Conservation (phyloP, 2,113 vertebrate species). For the Beaufortia kweichowensis region DNA sequence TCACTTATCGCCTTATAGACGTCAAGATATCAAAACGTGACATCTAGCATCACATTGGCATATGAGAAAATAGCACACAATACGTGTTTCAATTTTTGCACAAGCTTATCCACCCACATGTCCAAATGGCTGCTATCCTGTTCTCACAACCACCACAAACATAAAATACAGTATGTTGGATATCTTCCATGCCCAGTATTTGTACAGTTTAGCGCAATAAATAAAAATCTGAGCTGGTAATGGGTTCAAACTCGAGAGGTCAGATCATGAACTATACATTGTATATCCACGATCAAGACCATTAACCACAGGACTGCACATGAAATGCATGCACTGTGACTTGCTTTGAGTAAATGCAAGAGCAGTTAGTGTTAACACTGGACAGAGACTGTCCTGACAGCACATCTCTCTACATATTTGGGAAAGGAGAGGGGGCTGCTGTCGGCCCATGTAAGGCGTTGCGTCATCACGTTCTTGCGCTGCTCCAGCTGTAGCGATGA, state of each 20-base stretch:
- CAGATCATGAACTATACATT: neutral
- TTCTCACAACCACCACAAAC: too few relatives aligned
- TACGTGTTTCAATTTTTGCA: too few relatives aligned
- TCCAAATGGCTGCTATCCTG: too few relatives aligned
- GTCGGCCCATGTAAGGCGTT: constrained; percentile 63
- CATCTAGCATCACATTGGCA: too few relatives aligned
- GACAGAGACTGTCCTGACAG: neutral
- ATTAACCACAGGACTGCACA: neutral
- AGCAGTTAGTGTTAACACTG: neutral
- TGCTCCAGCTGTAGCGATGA: constrained; percentile 36
- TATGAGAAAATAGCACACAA: too few relatives aligned
- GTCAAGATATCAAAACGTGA: too few relatives aligned
- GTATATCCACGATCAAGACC: too few relatives aligned
- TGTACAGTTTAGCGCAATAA: neutral
- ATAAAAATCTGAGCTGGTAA: too few relatives aligned
- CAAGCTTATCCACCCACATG: too few relatives aligned
- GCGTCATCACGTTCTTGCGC: constrained; percentile 20
- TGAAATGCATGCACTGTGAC: neutral
- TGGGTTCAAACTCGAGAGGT: too few relatives aligned
- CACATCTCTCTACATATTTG: constrained; percentile 37
- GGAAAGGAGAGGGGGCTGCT: constrained; percentile 2
- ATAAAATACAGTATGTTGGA: too few relatives aligned
- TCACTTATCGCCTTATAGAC: too few relatives aligned
- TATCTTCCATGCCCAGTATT: neutral
- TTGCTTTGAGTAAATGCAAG: neutral